Conservation (phyloP, 2,113 vertebrate genomes). For the Rutilus rutilus region DNA sequence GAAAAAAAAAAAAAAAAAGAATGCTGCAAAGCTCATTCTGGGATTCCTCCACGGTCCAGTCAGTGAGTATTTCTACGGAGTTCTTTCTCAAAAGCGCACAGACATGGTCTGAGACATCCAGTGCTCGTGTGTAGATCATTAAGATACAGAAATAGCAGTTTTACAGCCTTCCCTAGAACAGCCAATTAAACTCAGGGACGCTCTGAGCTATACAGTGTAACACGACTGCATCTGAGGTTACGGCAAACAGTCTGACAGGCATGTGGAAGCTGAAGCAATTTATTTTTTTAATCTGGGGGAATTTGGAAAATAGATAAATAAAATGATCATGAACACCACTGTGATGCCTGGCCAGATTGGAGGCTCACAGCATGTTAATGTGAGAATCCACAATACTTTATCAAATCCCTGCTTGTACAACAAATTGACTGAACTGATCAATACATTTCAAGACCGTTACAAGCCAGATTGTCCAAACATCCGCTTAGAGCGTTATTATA, state of each 20-base stretch:
- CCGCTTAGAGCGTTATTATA: not conserved
- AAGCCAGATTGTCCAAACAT: not conserved
- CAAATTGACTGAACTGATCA: not conserved
- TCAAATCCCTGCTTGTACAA: not conserved
- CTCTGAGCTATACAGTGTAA: conserved; percentile 61
- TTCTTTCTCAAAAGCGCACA: conserved; percentile 43
- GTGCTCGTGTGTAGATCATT: conserved; percentile 63
- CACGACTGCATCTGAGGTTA: conserved; percentile 51
- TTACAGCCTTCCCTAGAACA: conserved; percentile 64
- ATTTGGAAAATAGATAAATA: conserved; percentile 57
- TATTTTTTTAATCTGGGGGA: conserved; percentile 57
- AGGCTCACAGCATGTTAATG: not conserved
- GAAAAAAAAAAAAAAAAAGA: not conserved
- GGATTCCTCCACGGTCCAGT: conserved; percentile 29
- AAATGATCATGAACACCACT: conserved; percentile 50
- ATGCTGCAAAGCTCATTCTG: conserved; percentile 16
- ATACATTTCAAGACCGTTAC: not conserved
- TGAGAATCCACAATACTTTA: not conserved
- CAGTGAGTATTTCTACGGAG: not conserved
- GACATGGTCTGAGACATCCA: conserved; percentile 52
- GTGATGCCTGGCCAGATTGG: not conserved
- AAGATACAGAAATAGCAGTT: conserved; percentile 61
- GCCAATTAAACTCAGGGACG: conserved; percentile 70
- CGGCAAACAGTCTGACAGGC: conserved; percentile 41
- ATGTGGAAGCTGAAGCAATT: conserved; percentile 55